phyloP scores from a whole-genome alignment of 2,888 invertebrate genomes.

The Margaritifera margaritifera region DNA sequence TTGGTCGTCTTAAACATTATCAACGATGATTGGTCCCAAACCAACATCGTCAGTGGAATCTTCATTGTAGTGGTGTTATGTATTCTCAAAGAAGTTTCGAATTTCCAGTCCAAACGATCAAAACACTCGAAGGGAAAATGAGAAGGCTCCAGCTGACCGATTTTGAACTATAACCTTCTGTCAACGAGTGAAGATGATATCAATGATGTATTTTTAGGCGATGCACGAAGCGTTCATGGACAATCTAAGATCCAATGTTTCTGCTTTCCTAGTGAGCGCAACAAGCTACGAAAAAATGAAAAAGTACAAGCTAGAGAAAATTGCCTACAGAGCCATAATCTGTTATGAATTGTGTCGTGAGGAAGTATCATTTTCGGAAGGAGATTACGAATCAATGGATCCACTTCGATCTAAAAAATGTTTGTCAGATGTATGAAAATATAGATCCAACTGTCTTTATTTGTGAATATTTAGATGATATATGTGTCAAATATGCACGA shows the following conservation, averaged over 20 bases:
- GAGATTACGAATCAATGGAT: too few relatives aligned
- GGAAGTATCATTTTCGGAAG: too few relatives aligned
- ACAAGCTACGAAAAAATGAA: constrained; percentile 52
- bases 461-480: too few relatives aligned
- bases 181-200: constrained; percentile 58
- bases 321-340: constrained; percentile 58
- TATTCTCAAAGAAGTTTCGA: constrained; percentile 43
- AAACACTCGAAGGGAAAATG: constrained; percentile 50
- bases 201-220: constrained; percentile 58
- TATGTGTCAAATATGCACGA: too few relatives aligned
- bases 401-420: too few relatives aligned
- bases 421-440: too few relatives aligned
- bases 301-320: constrained; percentile 49
- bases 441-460: too few relatives aligned
- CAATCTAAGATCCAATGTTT: constrained; percentile 54
- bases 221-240: constrained; percentile 64
- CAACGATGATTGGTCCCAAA: constrained; percentile 59
- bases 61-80: constrained; percentile 54
- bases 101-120: constrained; percentile 57
- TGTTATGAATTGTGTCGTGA: constrained; percentile 58
- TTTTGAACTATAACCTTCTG: constrained; percentile 55
- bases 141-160: constrained; percentile 47
- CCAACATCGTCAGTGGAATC: constrained; percentile 53
- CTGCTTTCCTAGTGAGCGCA: constrained; percentile 60
- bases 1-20: constrained; percentile 52